These are phyloP conservation scores for Chascanopsetta lugubris DNA, from an alignment of 2,113 vertebrate genomes.

Conservation along the genomic window DNA sequence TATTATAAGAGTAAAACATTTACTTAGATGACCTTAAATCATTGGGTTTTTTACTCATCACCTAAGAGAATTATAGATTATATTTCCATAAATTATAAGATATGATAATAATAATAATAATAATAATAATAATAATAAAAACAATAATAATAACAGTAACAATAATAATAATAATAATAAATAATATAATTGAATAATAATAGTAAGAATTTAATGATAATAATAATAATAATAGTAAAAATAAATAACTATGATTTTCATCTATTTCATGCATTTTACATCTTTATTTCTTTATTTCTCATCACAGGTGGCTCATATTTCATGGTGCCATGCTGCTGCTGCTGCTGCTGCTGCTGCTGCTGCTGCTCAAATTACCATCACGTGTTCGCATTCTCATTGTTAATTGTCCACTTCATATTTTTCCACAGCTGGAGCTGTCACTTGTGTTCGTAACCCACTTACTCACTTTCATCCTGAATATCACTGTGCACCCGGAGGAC, in stretches of 20 bases:
- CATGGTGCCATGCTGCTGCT: background rate
- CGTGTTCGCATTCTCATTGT: background rate
- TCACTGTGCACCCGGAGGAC: constrained; percentile 19
- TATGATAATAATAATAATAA: too few relatives aligned
- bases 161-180: too few relatives aligned
- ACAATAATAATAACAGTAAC: too few relatives aligned
- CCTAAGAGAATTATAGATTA: too few relatives aligned
- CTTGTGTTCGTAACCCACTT: background rate
- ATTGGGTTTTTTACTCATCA: too few relatives aligned
- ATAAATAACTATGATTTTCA: background rate
- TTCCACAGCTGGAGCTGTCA: background rate
- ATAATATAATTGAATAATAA: too few relatives aligned
- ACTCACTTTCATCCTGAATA: constrained; percentile 36
- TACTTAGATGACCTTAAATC: too few relatives aligned
- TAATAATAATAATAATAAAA: too few relatives aligned
- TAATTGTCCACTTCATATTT: background rate
- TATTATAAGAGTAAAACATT: too few relatives aligned
- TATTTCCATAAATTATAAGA: too few relatives aligned
- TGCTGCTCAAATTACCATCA: background rate
- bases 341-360: background rate
- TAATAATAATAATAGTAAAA: too few relatives aligned
- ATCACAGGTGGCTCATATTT: constrained; percentile 9
- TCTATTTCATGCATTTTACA: constrained; percentile 14
- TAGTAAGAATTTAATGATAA: too few relatives aligned
- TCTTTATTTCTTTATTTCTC: background rate